Conservation (phyloP, 2,113 vertebrate genomes). For the Podarcis muralis region DNA sequence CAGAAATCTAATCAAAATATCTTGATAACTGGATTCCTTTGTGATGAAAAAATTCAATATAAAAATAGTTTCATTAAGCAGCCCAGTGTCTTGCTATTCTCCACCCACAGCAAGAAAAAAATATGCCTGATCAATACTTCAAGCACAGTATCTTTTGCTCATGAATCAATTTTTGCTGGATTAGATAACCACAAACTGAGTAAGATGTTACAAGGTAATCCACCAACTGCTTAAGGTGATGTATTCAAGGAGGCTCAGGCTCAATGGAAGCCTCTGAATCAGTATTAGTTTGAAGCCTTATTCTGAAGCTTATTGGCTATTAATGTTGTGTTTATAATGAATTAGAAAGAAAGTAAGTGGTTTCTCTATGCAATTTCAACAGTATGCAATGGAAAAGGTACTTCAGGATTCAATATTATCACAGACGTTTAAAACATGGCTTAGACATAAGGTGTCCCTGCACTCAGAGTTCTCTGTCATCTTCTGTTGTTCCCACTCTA, state of each 20-base stretch:
- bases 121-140: background rate
- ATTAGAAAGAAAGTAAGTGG: background rate
- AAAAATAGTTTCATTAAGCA: slow-evolving; percentile 1
- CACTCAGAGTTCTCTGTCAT: background rate
- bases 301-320: background rate
- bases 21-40: background rate
- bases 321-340: background rate
- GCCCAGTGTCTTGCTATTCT: background rate
- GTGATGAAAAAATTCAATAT: background rate
- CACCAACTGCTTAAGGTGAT: background rate
- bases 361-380: background rate
- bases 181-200: background rate
- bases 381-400: background rate
- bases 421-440: background rate
- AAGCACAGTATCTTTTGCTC: background rate
- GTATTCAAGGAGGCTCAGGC: background rate
- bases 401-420: background rate
- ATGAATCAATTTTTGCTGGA: background rate
- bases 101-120: no score
- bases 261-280: background rate
- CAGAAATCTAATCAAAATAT: background rate
- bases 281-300: background rate
- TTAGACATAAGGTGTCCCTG: background rate
- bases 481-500: background rate
- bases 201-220: no score